Evolutionary conservation across 2,888 invertebrate species (phyloP).

Genomic region (Ennomos fuscantarius): DNA sequence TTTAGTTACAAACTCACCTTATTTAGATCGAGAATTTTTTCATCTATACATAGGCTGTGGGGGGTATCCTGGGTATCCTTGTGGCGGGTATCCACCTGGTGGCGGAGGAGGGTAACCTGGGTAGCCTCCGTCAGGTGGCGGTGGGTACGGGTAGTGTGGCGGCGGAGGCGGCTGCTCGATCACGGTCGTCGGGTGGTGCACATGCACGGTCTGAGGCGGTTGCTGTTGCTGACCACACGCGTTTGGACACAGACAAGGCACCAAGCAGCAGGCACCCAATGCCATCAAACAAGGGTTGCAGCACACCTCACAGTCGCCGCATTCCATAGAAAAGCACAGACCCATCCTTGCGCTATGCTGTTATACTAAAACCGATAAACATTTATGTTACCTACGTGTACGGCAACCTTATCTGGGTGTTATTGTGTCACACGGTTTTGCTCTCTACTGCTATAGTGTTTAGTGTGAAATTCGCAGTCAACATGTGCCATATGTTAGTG

Average conservation of each 20-base stretch:
- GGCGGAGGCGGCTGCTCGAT: conserved; percentile 61
- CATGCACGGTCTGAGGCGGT: conserved; percentile 66
- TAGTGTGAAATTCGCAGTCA: conserved; percentile 39
- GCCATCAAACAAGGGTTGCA: conserved; percentile 77
- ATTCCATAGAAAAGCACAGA: conserved; percentile 74
- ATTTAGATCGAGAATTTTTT: conserved; percentile 43
- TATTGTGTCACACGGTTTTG: conserved; percentile 17
- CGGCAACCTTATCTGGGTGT: conserved; percentile 23
- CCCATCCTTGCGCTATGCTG: conserved; percentile 64
- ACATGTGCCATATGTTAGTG: conserved; percentile 44
- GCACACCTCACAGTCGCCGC: conserved; percentile 73
- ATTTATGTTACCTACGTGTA: conserved; percentile 35
- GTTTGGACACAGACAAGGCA: conserved; percentile 77
- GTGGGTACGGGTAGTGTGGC: conserved; percentile 46
- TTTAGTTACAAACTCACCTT: conserved; percentile 48
- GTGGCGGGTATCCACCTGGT: conserved; percentile 43
- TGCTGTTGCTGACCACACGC: conserved; percentile 73
- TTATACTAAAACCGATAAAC: conserved; percentile 63
- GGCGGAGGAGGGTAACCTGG: conserved; percentile 50
- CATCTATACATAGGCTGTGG: conserved; percentile 60
- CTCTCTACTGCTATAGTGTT: conserved; percentile 37
- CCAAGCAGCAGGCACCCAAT: conserved; percentile 73
- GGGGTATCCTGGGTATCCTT: conserved; percentile 49
- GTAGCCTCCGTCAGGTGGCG: conserved; percentile 54
- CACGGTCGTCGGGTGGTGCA: conserved; percentile 67